phyloP scores from a whole-genome alignment of 2,888 invertebrate genomes.

The Galerucella calmariensis region DNA sequence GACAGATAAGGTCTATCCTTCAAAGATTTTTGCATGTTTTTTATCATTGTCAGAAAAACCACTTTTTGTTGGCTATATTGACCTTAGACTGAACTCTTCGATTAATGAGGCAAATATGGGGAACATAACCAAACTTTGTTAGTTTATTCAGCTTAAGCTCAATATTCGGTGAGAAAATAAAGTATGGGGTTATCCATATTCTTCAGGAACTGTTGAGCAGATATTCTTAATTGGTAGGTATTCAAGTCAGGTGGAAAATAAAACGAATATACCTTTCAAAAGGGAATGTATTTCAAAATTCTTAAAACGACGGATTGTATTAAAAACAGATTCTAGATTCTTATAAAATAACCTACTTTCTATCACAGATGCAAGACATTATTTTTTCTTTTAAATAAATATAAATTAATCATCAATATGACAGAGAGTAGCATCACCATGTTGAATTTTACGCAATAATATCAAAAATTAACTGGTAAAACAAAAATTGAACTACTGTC shows the following conservation, averaged over 20 bases:
- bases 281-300: constrained; percentile 14
- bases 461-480: background rate
- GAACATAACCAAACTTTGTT: no score
- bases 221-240: no score
- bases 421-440: constrained; percentile 6
- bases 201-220: no score
- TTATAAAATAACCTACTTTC: constrained; percentile 6
- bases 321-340: background rate
- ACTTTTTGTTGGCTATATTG: no score
- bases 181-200: no score
- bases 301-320: background rate
- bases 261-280: background rate
- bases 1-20: no score
- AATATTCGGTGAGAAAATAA: no score
- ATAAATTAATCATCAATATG: constrained; percentile 15
- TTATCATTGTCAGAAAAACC: no score
- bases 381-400: background rate
- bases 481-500: constrained; percentile 6
- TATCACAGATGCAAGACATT: constrained; percentile 10
- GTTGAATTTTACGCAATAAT: background rate
- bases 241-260: background rate
- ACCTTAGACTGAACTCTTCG: no score
- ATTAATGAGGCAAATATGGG: no score
- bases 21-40: no score
- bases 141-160: no score